Conservation (phyloP, 2,113 vertebrate genomes). For the Malurus elegans region DNA sequence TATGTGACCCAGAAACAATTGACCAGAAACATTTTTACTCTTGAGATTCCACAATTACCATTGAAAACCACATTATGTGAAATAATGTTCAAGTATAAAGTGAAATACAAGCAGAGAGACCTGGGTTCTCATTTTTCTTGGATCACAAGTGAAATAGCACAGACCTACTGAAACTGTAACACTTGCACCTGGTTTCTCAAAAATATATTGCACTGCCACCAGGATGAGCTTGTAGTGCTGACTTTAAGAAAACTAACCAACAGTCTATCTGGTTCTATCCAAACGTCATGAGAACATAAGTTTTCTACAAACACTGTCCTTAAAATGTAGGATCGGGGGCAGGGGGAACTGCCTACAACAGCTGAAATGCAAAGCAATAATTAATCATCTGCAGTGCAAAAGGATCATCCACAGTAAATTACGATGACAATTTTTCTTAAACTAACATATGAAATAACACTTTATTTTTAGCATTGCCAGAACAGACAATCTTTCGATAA, state of each 20-base stretch:
- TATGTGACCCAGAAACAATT: neutral
- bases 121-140: neutral
- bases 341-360: neutral
- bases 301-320: neutral
- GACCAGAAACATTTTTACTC: neutral
- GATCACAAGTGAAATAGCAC: constrained; percentile 9
- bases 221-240: neutral
- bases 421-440: neutral
- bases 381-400: neutral
- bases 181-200: neutral
- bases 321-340: neutral
- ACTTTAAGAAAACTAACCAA: neutral
- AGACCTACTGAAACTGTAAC: neutral
- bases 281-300: neutral
- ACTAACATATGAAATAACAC: neutral
- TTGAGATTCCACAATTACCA: neutral
- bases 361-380: neutral
- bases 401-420: neutral
- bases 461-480: neutral
- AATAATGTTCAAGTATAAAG: neutral
- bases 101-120: neutral
- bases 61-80: neutral
- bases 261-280: neutral
- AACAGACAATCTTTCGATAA: neutral
- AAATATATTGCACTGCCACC: neutral